Evolutionary conservation across 2,113 vertebrate species (phyloP).

Genomic region (Paradisaea rubra): DNA sequence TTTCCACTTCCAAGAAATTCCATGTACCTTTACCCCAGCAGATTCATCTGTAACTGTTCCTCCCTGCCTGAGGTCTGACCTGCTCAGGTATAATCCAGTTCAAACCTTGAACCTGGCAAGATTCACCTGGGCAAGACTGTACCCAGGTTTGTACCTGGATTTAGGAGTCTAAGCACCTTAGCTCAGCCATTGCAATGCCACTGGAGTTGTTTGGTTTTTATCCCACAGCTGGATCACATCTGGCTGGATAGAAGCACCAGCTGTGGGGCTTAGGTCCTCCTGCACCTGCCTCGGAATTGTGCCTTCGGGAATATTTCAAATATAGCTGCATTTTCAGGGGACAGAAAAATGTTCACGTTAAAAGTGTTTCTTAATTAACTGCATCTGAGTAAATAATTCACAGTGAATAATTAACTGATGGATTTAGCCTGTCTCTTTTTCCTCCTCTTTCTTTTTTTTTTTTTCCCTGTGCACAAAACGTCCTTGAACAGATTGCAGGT

Average conservation of each 20-base stretch:
- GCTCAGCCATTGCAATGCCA: not conserved
- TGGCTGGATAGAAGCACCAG: not conserved
- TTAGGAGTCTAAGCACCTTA: not conserved
- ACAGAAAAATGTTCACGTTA: not conserved
- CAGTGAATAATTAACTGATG: slow-evolving; percentile 29
- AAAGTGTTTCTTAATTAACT: slow-evolving; percentile 49
- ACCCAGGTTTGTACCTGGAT: not conserved
- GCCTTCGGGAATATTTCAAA: not conserved
- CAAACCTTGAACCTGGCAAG: not conserved
- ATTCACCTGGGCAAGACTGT: not conserved
- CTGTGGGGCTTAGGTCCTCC: not conserved
- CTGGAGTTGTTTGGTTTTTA: not conserved
- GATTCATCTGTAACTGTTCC: not conserved
- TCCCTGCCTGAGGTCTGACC: not conserved
- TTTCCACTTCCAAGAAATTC: not conserved
- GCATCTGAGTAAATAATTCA: slow-evolving; percentile 52
- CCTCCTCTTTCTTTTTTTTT: not conserved
- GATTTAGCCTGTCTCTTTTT: not conserved
- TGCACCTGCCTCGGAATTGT: not conserved
- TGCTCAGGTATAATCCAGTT: not conserved
- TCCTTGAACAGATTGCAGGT: slow-evolving; percentile 38
- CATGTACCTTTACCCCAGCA: accelerated
- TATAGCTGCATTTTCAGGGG: not conserved
- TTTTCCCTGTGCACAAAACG: not conserved
- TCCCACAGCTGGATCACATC: not conserved